A percentile compares a stretch with the other conserved stretches of the same genome.
phyloP scores from a whole-genome alignment of 2,888 invertebrate genomes.

The Ctena decussata region DNA sequence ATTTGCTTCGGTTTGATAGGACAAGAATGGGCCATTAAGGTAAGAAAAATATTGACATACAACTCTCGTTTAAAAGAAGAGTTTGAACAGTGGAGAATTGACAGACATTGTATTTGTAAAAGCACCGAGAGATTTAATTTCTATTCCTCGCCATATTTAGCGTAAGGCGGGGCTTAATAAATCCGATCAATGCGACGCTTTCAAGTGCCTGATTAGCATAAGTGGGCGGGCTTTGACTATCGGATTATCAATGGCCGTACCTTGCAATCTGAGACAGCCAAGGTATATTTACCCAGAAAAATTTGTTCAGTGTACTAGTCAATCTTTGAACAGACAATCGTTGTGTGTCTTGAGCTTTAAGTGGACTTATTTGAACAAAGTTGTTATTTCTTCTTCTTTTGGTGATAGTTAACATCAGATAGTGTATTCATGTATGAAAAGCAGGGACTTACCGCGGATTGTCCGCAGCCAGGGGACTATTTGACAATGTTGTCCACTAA shows the following conservation, averaged over 20 bases:
- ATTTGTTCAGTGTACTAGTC: slow-evolving; percentile 63
- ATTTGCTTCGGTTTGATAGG: not conserved
- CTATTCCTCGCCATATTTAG: slow-evolving; percentile 4
- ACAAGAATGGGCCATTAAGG: too few species aligned
- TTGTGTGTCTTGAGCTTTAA: slow-evolving; percentile 33
- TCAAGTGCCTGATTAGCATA: slow-evolving; percentile 2
- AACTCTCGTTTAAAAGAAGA: not conserved
- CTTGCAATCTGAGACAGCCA: slow-evolving; percentile 55
- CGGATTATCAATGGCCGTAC: slow-evolving; percentile 35
- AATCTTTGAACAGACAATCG: slow-evolving; percentile 65
- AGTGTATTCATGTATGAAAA: slow-evolving; percentile 71
- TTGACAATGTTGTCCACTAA: slow-evolving; percentile 77
- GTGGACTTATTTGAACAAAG: slow-evolving; percentile 5
- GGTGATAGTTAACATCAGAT: not conserved
- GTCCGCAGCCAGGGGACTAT: slow-evolving; percentile 74
- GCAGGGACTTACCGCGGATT: slow-evolving; percentile 67
- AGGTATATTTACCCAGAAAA: slow-evolving; percentile 70
- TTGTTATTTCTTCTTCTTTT: not conserved
- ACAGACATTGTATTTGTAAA: not conserved
- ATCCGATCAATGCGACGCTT: slow-evolving; percentile 24
- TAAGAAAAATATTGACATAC: not conserved
- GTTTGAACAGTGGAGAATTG: not conserved
- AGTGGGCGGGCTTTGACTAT: slow-evolving; percentile 46
- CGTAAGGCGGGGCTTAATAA: slow-evolving; percentile 50
- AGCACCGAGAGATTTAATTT: slow-evolving; percentile 1